These are phyloP conservation scores for Globodera ellingtonae DNA, from an alignment of 1,140 invertebrate genomes.

Conservation along the genomic window DNA sequence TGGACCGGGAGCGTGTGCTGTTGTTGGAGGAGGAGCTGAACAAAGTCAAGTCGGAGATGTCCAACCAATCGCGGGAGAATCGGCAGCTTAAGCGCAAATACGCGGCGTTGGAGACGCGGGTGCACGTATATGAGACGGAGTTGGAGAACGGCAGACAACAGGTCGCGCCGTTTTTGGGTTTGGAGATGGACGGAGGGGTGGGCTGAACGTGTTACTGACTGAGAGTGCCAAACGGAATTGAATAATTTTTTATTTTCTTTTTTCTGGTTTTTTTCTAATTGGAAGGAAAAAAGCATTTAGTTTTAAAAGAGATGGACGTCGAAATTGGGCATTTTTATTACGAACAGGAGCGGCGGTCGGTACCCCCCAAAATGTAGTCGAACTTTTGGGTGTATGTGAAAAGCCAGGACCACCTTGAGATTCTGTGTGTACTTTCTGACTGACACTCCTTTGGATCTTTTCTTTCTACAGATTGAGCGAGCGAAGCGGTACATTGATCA, in stretches of 20 bases:
- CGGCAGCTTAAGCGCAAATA: slow-evolving; percentile 20
- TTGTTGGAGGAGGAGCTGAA: slow-evolving; percentile 15
- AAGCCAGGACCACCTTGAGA: too few species aligned
- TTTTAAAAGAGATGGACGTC: too few species aligned
- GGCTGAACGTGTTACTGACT: too few species aligned
- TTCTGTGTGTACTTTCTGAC: too few species aligned
- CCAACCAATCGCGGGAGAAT: neutral
- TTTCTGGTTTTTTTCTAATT: too few species aligned
- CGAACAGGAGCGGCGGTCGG: too few species aligned
- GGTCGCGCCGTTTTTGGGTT: neutral
- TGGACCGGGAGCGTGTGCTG: slow-evolving; percentile 1
- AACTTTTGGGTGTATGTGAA: too few species aligned
- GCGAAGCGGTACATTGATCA: neutral
- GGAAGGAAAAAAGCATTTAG: neutral
- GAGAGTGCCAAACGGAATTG: too few species aligned
- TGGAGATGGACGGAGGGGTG: neutral
- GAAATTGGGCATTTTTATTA: too few species aligned
- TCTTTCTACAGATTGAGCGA: neutral
- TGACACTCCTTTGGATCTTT: slow-evolving; percentile 1
- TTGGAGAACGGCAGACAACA: neutral
- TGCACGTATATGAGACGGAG: slow-evolving; percentile 5
- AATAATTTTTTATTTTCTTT: too few species aligned
- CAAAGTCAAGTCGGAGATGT: slow-evolving; percentile 1
- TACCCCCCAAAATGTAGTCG: too few species aligned
- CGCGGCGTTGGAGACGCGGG: neutral